Conservation (phyloP, 2,113 vertebrate genomes). For the Pachypanchax playfairii region DNA sequence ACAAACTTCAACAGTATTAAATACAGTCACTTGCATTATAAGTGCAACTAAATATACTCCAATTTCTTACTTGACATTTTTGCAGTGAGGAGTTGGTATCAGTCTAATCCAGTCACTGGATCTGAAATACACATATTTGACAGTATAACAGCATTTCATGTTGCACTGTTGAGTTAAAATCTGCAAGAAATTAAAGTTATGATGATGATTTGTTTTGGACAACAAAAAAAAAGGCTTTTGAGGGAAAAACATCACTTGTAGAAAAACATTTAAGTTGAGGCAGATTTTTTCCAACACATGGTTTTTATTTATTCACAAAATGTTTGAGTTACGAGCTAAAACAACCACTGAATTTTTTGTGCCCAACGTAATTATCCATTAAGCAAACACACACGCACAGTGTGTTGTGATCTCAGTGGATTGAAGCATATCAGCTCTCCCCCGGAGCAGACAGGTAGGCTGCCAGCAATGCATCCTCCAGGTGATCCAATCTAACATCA, state of each 20-base stretch:
- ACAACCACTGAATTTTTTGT: neutral
- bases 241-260: too few relatives aligned
- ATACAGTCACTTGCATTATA: neutral
- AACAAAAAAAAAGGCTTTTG: neutral
- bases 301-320: neutral
- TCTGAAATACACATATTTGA: conserved; percentile 60
- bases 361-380: neutral
- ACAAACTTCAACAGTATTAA: neutral
- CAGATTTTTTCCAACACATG: neutral
- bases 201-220: too few relatives aligned
- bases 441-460: neutral
- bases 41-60: neutral
- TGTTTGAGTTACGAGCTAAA: neutral
- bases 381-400: neutral
- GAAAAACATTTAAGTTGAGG: conserved; percentile 33
- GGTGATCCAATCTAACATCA: neutral
- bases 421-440: neutral
- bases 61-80: conserved; percentile 74
- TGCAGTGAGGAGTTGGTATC: conserved; percentile 39
- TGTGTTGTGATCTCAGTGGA: neutral
- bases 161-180: neutral
- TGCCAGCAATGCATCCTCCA: neutral
- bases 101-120: conserved; percentile 52
- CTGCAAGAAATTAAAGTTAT: too few relatives aligned
- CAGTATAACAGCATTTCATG: neutral